phyloP scores from a whole-genome alignment of 2,797 vertebrate genomes.

The Adelosebastes latens region DNA sequence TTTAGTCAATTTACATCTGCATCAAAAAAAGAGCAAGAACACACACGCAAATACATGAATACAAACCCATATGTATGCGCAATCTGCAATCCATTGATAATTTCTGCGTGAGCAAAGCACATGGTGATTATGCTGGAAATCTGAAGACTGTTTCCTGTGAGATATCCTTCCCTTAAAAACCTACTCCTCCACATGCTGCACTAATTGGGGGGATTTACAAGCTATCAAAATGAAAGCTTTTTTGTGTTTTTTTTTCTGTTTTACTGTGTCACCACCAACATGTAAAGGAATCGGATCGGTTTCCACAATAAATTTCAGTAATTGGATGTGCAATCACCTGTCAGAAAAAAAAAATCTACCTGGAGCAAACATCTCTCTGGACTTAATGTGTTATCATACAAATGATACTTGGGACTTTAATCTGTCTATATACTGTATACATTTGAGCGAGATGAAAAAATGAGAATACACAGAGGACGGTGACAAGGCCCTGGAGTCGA shows the following conservation, averaged over 20 bases:
- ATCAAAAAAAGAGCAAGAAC: constrained; percentile 1
- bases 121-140: constrained; percentile 43
- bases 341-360: constrained; percentile 9
- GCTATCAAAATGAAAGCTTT: constrained; percentile 16
- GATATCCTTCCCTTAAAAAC: constrained; percentile 15
- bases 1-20: constrained; percentile 13
- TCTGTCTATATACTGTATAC: constrained; percentile 15
- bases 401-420: constrained; percentile 11
- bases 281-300: constrained; percentile 8
- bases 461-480: constrained; percentile 39
- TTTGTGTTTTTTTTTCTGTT: not conserved
- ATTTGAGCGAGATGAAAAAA: constrained; percentile 52
- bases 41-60: not conserved
- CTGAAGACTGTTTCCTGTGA: constrained; percentile 23
- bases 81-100: constrained; percentile 19
- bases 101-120: constrained; percentile 13
- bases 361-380: constrained; percentile 14
- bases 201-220: constrained; percentile 54
- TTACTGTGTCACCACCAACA: constrained; percentile 10
- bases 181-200: constrained; percentile 7
- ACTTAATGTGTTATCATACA: constrained; percentile 10
- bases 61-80: not conserved
- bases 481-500: constrained; percentile 35
- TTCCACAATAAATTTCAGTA: constrained; percentile 19
- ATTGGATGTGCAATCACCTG: constrained; percentile 29